Evolutionary conservation across 2,888 invertebrate genomes (phyloP).

Genomic region (Unio delphinus): DNA sequence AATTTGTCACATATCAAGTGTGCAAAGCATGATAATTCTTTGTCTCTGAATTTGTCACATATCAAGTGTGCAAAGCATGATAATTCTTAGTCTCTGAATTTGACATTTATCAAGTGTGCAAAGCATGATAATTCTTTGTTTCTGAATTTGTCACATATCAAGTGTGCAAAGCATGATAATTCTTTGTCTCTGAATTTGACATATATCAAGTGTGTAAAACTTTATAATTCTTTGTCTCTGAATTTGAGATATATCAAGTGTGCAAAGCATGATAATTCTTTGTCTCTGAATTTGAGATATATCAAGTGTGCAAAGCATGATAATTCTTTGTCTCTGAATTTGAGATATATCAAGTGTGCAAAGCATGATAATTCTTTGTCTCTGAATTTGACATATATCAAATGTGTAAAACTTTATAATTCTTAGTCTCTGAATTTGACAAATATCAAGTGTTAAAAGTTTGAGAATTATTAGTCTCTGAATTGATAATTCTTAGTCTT

Average conservation of each 20-base stretch:
- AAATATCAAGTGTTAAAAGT: slow-evolving; percentile 12
- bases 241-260: slow-evolving; percentile 17
- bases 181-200: background rate
- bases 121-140: no score
- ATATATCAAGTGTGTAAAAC: slow-evolving; percentile 12
- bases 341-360: no score
- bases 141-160: slow-evolving; percentile 11
- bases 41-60: no score
- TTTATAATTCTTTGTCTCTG: no score
- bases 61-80: background rate
- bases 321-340: no score
- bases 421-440: slow-evolving; percentile 2
- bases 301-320: no score
- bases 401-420: slow-evolving; percentile 5
- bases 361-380: no score
- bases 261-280: background rate
- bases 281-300: no score
- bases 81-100: background rate
- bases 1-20: no score
- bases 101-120: no score
- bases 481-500: background rate
- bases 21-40: no score
- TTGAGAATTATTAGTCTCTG: no score
- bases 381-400: slow-evolving; percentile 10
- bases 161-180: slow-evolving; percentile 6